Evolutionary conservation across 2,113 vertebrate species (phyloP).

Genomic region (Gobiocypris rarus): DNA sequence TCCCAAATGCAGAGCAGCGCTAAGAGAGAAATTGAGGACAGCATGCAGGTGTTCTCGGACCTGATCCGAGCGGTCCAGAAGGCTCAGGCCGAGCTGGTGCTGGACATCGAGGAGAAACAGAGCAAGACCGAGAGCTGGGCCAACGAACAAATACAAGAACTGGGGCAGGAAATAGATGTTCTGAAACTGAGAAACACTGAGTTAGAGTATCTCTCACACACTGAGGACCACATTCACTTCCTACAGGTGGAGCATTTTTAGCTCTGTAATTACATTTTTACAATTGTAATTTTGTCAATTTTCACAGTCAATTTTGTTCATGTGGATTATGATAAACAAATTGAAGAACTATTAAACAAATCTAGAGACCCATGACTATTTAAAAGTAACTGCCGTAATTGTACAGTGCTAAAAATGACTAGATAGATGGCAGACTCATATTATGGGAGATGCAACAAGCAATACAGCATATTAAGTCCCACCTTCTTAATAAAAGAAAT

Average conservation of each 20-base stretch:
- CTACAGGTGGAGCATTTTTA: conserved; percentile 66
- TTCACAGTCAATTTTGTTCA: too few relatives aligned
- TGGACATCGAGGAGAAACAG: conserved; percentile 75
- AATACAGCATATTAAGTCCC: too few relatives aligned
- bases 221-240: conserved; percentile 78
- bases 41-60: conserved; percentile 71
- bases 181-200: conserved; percentile 69
- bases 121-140: conserved; percentile 67
- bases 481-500: too few relatives aligned
- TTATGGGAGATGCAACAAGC: too few relatives aligned
- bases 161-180: conserved; percentile 72
- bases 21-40: conserved; percentile 70
- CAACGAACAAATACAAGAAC: conserved; percentile 64
- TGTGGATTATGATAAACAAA: too few relatives aligned
- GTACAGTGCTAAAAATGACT: too few relatives aligned
- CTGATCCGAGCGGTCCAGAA: conserved; percentile 72
- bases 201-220: conserved; percentile 69
- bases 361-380: too few relatives aligned
- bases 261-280: too few relatives aligned
- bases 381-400: too few relatives aligned
- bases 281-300: too few relatives aligned
- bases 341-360: too few relatives aligned
- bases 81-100: conserved; percentile 71
- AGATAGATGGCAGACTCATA: too few relatives aligned
- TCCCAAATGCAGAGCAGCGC: conserved; percentile 67